Evolutionary conservation across 2,113 vertebrate genomes (phyloP), one percentile per base, ranked within the genome.

Genomic region (Ondatra zibethicus): DNA sequence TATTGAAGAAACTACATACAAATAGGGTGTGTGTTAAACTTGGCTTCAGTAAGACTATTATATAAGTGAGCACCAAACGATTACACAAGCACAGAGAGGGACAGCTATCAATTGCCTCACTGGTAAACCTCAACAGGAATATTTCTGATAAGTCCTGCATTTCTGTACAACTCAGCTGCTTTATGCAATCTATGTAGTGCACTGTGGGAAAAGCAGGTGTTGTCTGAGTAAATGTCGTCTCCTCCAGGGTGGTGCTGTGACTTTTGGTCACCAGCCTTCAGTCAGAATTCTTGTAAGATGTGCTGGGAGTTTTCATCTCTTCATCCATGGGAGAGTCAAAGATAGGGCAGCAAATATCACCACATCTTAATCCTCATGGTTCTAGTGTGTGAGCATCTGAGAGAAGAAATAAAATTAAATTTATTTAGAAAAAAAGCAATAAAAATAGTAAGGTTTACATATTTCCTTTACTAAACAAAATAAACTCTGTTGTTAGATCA

Each of bases 11-110:
- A 98, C 96, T 75, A 81, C 96, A 96, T 97, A 94, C 94, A 97
- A 97, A 94, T 93, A 97, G 90, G 91, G 89, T 85, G 89, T 97
- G 39, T 85, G 96, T 96, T 97, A 92, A 88, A 93, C 94, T 96
- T 95, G 93, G 86, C 45, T 96, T 97, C 95, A 12, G 5, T 81
- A 3, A 13, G 36, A n/a, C 10, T 14, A 97, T 96, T 92, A 95
- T 77, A 93, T 97, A 97, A 98, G 95, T 95, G 96, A 97, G 96
- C 95, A 95, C 97, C 97, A 98, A 94, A 90, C 93, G 92, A 98
- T 97, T 90, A 92, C 91, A 96, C 85, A 96, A 97, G 96, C 93
- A 89, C 95, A 93, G 88, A 96, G 63, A 92, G 93, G 89, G 94
- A 95, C 80, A 88, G 29, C 68, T 96, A 81, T 93, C 52, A 29